Evolutionary conservation across 2,113 vertebrate species (phyloP).

Genomic region (Tupaia chinensis): DNA sequence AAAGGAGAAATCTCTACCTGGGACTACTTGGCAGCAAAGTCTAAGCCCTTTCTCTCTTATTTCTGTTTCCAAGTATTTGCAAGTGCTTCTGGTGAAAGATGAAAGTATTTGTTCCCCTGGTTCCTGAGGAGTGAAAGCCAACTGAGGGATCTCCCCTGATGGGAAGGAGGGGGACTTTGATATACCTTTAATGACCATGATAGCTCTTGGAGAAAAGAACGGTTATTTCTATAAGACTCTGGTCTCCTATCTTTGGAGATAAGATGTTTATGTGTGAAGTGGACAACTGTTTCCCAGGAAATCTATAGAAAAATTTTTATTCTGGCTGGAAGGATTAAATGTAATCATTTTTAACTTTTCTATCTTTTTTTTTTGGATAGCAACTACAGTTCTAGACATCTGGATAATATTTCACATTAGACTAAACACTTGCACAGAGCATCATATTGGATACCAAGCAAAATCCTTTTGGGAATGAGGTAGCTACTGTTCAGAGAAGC

Average conservation of each 20-base stretch:
- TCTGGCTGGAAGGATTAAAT: not conserved
- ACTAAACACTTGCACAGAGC: not conserved
- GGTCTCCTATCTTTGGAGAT: not conserved
- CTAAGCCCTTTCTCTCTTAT: not conserved
- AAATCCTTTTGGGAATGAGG: not conserved
- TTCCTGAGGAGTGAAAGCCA: not conserved
- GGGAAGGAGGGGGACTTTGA: not conserved
- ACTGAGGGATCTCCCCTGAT: not conserved
- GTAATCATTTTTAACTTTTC: not conserved
- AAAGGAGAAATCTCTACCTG: not conserved
- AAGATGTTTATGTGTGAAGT: not conserved
- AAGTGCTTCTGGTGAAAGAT: constrained; percentile 18
- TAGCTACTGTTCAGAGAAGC: not conserved
- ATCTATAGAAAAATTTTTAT: not conserved
- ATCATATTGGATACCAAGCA: constrained; percentile 20
- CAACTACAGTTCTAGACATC: not conserved
- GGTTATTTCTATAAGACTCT: not conserved
- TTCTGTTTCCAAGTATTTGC: not conserved
- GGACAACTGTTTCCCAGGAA: not conserved
- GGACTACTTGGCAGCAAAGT: not conserved
- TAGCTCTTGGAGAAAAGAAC: not conserved
- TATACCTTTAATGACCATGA: not conserved
- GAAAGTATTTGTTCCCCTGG: not conserved
- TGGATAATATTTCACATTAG: constrained; percentile 49
- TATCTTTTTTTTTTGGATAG: not conserved